Evolutionary conservation across 2,797 vertebrate genomes (phyloP), one percentile per base, ranked within the genome.

Genomic region (Acanthurus tractus): DNA sequence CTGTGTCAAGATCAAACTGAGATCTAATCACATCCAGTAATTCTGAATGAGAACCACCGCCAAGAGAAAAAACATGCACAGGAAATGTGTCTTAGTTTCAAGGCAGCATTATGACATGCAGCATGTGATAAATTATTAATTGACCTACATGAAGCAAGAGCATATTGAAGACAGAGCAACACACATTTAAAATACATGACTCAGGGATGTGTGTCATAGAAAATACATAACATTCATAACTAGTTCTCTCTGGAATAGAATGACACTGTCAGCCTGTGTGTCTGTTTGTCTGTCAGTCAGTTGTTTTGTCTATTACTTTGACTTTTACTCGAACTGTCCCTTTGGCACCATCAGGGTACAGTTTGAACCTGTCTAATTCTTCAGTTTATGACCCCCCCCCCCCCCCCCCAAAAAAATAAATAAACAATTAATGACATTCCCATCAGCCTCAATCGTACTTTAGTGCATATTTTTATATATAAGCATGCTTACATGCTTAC

Each of bases 71-170:
- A 63, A 25, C 62, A 25, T 1, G 1, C 11, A 61, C 20, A 59
- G 11, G 36, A 46, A 15, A 22, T 25, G 0, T 38, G 17, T 49
- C 12, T 45, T 38, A 23, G 36, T 48, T 11, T 58, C 25, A 59
- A 64, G 44, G 11, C 40, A 46, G 8, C 63, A 57, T 4, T 2
- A 64, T 20, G 57, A 57, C 50, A 20, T 40, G 34, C 42, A 82
- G 62, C 38, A 53, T 64, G 36, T 77, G 45, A 67, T 64, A 2
- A 70, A 75, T 67, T 85, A 73, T 84, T 74, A 52, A 82, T 7
- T 74, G 54, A 76, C 58, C 63, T 59, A 75, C 40, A 58, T 78
- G 3, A 5, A 40, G 63, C 14, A 40, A 15, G 20, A 48, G 53
- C 44, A 52, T 67, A 42, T 36, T 52, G 22, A 23, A 40, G 17